These are phyloP conservation scores for Centropus bengalensis DNA, from an alignment of 2,113 vertebrate species.

Conservation along the genomic window DNA sequence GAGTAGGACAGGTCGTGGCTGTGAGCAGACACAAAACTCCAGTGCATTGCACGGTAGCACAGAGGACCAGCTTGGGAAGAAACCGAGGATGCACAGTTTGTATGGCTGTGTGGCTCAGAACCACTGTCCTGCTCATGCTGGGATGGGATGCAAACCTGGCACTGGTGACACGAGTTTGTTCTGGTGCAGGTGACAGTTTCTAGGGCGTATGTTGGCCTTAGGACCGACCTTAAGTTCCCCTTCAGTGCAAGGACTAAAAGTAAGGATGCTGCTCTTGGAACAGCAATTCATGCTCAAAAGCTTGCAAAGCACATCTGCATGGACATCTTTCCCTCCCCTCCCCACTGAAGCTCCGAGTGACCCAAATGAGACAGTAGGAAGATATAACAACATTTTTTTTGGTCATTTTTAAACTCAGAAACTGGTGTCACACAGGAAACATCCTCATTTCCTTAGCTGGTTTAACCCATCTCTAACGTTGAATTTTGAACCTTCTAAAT, in stretches of 20 bases:
- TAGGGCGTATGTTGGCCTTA: background rate
- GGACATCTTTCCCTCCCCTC: background rate
- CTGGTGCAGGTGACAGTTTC: background rate
- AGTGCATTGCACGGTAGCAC: background rate
- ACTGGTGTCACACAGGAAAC: background rate
- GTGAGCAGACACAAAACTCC: background rate
- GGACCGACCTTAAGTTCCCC: background rate
- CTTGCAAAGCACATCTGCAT: background rate
- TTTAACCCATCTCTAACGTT: background rate
- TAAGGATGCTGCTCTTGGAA: background rate
- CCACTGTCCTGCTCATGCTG: background rate
- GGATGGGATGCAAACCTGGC: background rate
- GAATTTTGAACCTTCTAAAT: background rate
- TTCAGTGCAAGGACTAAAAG: background rate
- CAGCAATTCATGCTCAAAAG: background rate
- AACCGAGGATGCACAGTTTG: background rate
- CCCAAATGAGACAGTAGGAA: background rate
- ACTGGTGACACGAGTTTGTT: background rate
- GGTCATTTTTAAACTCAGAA: background rate
- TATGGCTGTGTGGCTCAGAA: background rate
- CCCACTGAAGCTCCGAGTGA: background rate
- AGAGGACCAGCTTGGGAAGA: background rate
- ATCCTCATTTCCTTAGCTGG: background rate
- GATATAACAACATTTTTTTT: background rate
- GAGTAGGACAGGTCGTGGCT: background rate